Evolutionary conservation across 1,140 invertebrate genomes (phyloP).

Genomic region (Calycopis cecrops): DNA sequence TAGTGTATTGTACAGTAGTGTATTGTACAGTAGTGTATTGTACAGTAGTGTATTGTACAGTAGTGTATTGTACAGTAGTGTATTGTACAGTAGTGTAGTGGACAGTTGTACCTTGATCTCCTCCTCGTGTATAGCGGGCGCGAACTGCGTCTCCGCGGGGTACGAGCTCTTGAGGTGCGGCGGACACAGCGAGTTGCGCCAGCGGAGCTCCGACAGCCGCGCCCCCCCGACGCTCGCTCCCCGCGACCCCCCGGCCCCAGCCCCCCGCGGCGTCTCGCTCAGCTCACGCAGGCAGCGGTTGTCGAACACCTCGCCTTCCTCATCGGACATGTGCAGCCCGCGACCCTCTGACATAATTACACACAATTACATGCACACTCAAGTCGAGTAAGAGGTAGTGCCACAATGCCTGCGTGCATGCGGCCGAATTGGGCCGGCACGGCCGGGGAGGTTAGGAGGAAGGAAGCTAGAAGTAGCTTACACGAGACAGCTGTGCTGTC

Average conservation of each 20-base stretch:
- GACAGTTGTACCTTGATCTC: slow-evolving; percentile 81
- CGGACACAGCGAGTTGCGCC: slow-evolving; percentile 89
- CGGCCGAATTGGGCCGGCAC: too few relatives aligned
- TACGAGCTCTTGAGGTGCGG: slow-evolving; percentile 93
- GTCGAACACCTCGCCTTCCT: slow-evolving; percentile 88
- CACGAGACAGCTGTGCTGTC: too few relatives aligned
- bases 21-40: too few relatives aligned
- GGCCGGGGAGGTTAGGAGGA: too few relatives aligned
- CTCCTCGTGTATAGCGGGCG: slow-evolving; percentile 78
- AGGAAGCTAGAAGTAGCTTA: too few relatives aligned
- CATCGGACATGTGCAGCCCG: slow-evolving; percentile 85
- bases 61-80: too few relatives aligned
- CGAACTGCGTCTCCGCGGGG: slow-evolving; percentile 88
- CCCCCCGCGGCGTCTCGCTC: slow-evolving; percentile 64
- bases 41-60: too few relatives aligned
- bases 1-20: too few relatives aligned
- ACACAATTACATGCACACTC: slow-evolving; percentile 2
- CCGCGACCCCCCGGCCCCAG: background rate
- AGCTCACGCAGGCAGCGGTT: slow-evolving; percentile 83
- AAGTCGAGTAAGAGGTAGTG: background rate
- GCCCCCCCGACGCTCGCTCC: slow-evolving; percentile 18
- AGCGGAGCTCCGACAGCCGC: slow-evolving; percentile 80
- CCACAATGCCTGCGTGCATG: too few relatives aligned
- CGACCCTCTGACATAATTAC: slow-evolving; percentile 37
- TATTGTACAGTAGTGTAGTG: too few relatives aligned